phyloP scores from a whole-genome alignment of 2,797 vertebrate species.

The Aselliscus stoliczkanus region DNA sequence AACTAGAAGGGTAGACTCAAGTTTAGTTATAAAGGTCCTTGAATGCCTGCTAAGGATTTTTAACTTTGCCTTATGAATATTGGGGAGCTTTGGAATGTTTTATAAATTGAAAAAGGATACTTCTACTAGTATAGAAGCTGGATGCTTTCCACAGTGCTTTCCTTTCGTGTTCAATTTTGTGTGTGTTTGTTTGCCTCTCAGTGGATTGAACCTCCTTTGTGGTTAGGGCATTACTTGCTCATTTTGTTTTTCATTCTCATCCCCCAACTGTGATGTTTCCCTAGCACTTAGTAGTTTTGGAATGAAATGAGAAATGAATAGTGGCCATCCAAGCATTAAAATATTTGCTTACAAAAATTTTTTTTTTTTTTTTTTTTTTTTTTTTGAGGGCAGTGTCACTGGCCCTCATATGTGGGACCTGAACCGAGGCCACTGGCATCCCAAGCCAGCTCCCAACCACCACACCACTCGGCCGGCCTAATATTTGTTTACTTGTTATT shows the following conservation, averaged over 20 bases:
- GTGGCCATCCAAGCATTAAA: background rate
- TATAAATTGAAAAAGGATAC: background rate
- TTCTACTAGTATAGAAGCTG: background rate
- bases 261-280: background rate
- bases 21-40: background rate
- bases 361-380: too few relatives aligned
- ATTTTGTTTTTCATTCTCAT: conserved; percentile 9
- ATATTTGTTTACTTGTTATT: background rate
- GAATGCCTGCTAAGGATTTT: background rate
- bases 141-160: background rate
- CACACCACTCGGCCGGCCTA: too few relatives aligned
- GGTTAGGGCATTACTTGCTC: background rate
- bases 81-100: background rate
- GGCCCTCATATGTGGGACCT: too few relatives aligned
- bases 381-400: too few relatives aligned
- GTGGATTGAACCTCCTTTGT: background rate
- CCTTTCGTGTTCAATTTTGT: background rate
- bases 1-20: background rate
- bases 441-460: too few relatives aligned
- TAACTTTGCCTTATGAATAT: background rate
- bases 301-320: conserved; percentile 8
- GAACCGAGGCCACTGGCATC: too few relatives aligned
- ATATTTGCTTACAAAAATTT: conserved; percentile 24
- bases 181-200: background rate
- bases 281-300: conserved; percentile 2